Percentiles rank a stretch among this genome's conserved stretches.
phyloP scores from a whole-genome alignment of 2,797 vertebrate species.

The Tapirus indicus region DNA sequence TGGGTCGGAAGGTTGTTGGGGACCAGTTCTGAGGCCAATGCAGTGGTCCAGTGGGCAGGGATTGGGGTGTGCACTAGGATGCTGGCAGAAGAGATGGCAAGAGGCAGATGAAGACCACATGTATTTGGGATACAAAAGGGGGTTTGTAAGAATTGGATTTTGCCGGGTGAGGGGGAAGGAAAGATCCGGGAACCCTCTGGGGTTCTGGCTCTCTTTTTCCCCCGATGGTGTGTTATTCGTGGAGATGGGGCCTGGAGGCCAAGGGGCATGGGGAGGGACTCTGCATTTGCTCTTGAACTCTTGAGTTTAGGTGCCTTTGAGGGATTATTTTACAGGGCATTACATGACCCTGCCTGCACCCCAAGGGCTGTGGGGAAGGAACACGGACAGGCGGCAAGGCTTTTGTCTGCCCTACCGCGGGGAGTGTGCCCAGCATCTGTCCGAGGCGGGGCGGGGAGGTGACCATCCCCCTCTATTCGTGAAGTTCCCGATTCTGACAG shows the following conservation, averaged over 20 bases:
- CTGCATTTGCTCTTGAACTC: slow-evolving; percentile 6
- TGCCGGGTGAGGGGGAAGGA: background rate
- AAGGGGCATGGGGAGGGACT: background rate
- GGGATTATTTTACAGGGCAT: background rate
- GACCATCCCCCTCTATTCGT: background rate
- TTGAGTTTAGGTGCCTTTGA: background rate
- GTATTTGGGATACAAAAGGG: background rate
- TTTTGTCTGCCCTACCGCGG: background rate
- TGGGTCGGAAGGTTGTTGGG: background rate
- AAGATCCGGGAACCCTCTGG: background rate
- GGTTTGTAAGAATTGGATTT: background rate
- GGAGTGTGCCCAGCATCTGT: slow-evolving; percentile 24
- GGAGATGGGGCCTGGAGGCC: background rate
- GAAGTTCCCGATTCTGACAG: background rate
- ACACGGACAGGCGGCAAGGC: slow-evolving; percentile 29
- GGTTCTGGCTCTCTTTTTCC: background rate
- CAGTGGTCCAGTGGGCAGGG: background rate
- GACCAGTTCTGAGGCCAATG: background rate
- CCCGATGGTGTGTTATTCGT: background rate
- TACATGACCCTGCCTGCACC: slow-evolving; percentile 38
- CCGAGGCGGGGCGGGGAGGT: background rate
- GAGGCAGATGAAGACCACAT: background rate
- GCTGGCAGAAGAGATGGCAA: background rate
- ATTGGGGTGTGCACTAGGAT: background rate
- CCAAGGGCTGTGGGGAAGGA: slow-evolving; percentile 15